phyloP scores from a whole-genome alignment of 2,888 invertebrate genomes.

The Tetropium fuscum region DNA sequence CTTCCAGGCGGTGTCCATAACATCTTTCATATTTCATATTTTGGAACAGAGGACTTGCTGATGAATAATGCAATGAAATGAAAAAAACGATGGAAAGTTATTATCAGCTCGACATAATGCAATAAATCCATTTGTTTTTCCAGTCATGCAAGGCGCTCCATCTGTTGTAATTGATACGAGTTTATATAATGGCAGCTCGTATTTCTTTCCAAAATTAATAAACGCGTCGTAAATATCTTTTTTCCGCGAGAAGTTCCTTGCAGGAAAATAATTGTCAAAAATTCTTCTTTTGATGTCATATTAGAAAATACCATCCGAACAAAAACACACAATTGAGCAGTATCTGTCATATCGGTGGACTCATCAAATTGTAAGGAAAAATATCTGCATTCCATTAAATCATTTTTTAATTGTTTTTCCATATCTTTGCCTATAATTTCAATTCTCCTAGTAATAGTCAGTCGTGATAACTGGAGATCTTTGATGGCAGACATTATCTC shows the following conservation, averaged over 20 bases:
- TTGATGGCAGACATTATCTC: constrained; percentile 21
- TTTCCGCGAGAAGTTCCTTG: constrained; percentile 11
- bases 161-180: constrained; percentile 11
- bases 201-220: background rate
- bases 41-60: constrained; percentile 12
- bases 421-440: constrained; percentile 19
- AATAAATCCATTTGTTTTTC: constrained; percentile 14
- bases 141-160: constrained; percentile 18
- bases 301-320: constrained; percentile 24
- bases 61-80: constrained; percentile 22
- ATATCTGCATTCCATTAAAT: constrained; percentile 22
- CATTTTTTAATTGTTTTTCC: constrained; percentile 10
- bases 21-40: constrained; percentile 6
- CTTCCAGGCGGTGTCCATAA: background rate
- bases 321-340: constrained; percentile 19
- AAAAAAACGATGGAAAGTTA: constrained; percentile 17
- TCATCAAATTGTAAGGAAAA: constrained; percentile 28
- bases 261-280: constrained; percentile 21
- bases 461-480: constrained; percentile 23
- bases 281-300: constrained; percentile 18
- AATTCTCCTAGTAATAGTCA: constrained; percentile 22
- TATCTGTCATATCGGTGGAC: constrained; percentile 24
- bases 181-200: constrained; percentile 16
- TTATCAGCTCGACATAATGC: constrained; percentile 16
- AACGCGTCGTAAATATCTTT: constrained; percentile 21